These are phyloP conservation scores for Acanthococcus lagerstroemiae DNA, from an alignment of 2,888 invertebrate species.

Conservation along the genomic window DNA sequence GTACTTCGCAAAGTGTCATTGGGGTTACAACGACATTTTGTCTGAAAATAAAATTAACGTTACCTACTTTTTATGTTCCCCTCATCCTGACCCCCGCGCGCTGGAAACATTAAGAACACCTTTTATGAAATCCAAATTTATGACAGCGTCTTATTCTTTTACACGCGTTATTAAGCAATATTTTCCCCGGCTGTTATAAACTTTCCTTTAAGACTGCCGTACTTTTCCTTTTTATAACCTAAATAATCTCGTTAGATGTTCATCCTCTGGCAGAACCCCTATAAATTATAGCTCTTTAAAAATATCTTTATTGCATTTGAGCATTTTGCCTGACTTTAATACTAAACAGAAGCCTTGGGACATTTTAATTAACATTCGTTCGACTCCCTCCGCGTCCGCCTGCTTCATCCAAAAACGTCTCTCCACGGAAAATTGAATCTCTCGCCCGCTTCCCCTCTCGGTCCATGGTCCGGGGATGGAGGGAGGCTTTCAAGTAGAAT, in stretches of 20 bases:
- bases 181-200: constrained; percentile 30
- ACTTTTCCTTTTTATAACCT: constrained; percentile 27
- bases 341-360: constrained; percentile 28
- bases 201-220: constrained; percentile 13
- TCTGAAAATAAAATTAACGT: constrained; percentile 31
- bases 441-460: no score
- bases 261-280: constrained; percentile 18
- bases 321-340: constrained; percentile 27
- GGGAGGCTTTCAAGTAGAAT: no score
- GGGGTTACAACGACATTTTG: constrained; percentile 31
- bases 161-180: constrained; percentile 31
- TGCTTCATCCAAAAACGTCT: not conserved
- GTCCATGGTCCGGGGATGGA: no score
- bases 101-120: constrained; percentile 28
- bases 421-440: not conserved
- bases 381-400: not conserved
- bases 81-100: not conserved
- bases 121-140: constrained; percentile 31
- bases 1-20: constrained; percentile 22
- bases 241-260: constrained; percentile 31
- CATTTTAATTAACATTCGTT: constrained; percentile 30
- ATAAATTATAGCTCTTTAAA: constrained; percentile 30
- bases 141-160: constrained; percentile 31
- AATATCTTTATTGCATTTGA: constrained; percentile 29
- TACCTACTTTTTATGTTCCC: constrained; percentile 9